A percentile compares a stretch with the other conserved stretches of the same genome.
Evolutionary conservation across 2,113 vertebrate species (phyloP).

Genomic region (Prunella fulvescens): DNA sequence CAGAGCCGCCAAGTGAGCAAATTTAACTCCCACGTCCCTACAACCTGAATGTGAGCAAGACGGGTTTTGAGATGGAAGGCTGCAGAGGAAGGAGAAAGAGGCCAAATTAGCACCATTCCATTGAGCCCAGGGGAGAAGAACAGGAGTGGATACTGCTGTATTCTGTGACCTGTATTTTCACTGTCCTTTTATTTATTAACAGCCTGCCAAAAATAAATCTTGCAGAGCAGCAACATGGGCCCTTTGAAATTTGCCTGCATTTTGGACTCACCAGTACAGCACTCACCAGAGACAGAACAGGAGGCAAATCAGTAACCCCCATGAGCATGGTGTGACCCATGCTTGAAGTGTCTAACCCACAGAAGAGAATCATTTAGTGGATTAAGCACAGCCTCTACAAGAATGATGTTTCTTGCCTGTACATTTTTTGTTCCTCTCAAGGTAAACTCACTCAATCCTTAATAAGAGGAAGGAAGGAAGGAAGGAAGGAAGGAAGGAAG

Average conservation of each 20-base stretch:
- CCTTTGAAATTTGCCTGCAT: not conserved
- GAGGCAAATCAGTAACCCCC: not conserved
- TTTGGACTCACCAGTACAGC: not conserved
- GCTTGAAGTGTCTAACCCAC: not conserved
- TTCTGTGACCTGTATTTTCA: constrained; percentile 35
- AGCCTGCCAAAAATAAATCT: constrained; percentile 55
- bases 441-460: not conserved
- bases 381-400: not conserved
- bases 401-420: not conserved
- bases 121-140: not conserved
- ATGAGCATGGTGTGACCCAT: too few relatives aligned
- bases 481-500: not conserved
- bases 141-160: not conserved
- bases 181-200: constrained; percentile 61
- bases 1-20: not conserved
- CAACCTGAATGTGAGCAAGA: not conserved
- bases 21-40: not conserved
- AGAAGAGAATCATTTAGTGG: not conserved
- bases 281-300: not conserved
- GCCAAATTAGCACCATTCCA: not conserved
- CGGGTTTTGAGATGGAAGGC: not conserved
- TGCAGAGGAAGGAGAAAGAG: not conserved
- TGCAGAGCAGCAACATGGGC: not conserved
- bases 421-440: not conserved
- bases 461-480: not conserved